Evolutionary conservation across 2,113 vertebrate genomes (phyloP).

Genomic region (Electrona antarctica): DNA sequence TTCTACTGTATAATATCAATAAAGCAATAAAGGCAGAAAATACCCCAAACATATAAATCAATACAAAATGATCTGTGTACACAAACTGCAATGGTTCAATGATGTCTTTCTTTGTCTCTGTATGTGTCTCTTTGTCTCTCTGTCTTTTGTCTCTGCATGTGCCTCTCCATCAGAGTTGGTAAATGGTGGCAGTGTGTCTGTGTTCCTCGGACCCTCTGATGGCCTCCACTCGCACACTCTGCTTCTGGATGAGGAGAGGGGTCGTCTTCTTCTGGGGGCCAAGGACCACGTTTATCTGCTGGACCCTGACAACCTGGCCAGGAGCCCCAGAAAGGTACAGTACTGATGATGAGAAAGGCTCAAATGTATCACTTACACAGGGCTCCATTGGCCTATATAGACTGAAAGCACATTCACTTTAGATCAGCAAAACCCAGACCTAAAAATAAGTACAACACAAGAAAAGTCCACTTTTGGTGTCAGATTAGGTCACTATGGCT

Average conservation of each 20-base stretch:
- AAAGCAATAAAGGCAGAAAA: no score
- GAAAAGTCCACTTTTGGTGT: constrained; percentile 2
- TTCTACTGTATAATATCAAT: no score
- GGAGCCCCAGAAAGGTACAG: constrained; percentile 87
- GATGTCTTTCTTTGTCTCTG: background rate
- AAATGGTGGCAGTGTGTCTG: constrained; percentile 88
- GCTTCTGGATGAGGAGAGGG: constrained; percentile 93
- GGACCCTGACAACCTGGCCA: constrained; percentile 88
- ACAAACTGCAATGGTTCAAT: background rate
- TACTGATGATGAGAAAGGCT: background rate
- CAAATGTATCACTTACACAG: background rate
- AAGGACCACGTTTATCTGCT: constrained; percentile 93
- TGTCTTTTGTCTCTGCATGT: constrained; percentile 9
- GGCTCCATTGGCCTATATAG: background rate
- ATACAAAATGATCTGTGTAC: background rate
- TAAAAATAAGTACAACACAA: background rate
- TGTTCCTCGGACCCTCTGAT: constrained; percentile 87
- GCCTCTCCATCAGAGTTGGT: constrained; percentile 83
- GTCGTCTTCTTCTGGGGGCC: constrained; percentile 87
- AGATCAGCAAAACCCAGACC: background rate
- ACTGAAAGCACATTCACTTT: background rate
- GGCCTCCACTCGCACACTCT: constrained; percentile 91
- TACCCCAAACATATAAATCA: background rate
- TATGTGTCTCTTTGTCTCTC: background rate
- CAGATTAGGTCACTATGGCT: constrained; percentile 3